Conservation (phyloP, 2,113 vertebrate genomes). For the Geococcyx californianus region DNA sequence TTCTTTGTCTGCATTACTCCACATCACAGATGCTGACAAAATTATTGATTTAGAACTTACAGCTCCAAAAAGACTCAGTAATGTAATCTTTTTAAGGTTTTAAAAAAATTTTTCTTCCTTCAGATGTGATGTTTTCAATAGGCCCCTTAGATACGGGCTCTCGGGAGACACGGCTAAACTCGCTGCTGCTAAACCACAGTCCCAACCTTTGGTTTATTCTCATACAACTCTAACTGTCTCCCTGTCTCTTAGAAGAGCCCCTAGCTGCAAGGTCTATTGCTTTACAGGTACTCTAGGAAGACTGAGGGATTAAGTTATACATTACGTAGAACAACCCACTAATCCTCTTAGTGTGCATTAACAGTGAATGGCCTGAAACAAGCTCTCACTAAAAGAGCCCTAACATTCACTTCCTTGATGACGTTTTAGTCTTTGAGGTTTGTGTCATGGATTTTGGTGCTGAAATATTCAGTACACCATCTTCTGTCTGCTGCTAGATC, state of each 20-base stretch:
- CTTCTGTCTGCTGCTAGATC: slow-evolving; percentile 50
- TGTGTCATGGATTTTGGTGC: slow-evolving; percentile 62
- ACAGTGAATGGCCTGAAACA: slow-evolving; percentile 67
- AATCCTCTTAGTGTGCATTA: slow-evolving; percentile 65
- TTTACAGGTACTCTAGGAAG: slow-evolving; percentile 66
- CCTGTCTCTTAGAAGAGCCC: slow-evolving; percentile 57
- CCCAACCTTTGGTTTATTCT: slow-evolving; percentile 29
- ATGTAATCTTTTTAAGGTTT: neutral
- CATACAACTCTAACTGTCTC: neutral
- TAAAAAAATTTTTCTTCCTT: neutral
- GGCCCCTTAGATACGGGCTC: slow-evolving; percentile 38
- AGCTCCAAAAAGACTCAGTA: slow-evolving; percentile 63
- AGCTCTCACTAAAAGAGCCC: slow-evolving; percentile 53
- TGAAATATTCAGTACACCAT: slow-evolving; percentile 66
- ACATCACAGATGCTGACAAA: slow-evolving; percentile 68
- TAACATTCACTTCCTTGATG: slow-evolving; percentile 67
- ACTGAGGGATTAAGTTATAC: slow-evolving; percentile 55
- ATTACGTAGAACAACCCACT: slow-evolving; percentile 62
- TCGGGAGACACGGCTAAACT: slow-evolving; percentile 27
- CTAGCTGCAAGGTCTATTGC: slow-evolving; percentile 58
- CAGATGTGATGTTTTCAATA: slow-evolving; percentile 47
- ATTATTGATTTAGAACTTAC: slow-evolving; percentile 71
- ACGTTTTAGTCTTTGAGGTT: slow-evolving; percentile 68
- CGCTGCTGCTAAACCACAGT: neutral
- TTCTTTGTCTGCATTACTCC: slow-evolving; percentile 56